phyloP scores from a whole-genome alignment of 2,888 invertebrate species.

The Halictus ligatus region DNA sequence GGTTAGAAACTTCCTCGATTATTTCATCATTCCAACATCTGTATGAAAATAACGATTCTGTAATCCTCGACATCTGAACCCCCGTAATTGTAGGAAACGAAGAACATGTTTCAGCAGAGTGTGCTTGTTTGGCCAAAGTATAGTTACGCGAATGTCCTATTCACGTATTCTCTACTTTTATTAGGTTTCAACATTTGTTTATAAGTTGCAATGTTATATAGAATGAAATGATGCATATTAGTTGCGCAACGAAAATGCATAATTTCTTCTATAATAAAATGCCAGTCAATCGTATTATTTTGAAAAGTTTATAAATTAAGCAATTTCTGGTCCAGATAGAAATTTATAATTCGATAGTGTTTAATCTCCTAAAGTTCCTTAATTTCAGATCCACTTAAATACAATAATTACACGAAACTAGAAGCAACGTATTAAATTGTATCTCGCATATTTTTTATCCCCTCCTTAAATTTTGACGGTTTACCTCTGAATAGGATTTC shows the following conservation, averaged over 20 bases:
- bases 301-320: background rate
- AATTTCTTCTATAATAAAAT: background rate
- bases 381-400: background rate
- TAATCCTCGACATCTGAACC: background rate
- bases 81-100: background rate
- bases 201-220: background rate
- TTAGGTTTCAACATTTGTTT: background rate
- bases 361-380: background rate
- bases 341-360: background rate
- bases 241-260: background rate
- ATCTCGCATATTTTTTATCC: background rate
- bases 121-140: background rate
- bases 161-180: background rate
- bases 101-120: background rate
- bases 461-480: background rate
- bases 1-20: slow-evolving; percentile 19
- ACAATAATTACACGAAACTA: slow-evolving; percentile 6
- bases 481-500: background rate
- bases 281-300: background rate
- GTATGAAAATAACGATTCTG: background rate
- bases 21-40: slow-evolving; percentile 15
- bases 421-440: background rate
- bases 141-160: background rate
- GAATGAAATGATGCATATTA: background rate
- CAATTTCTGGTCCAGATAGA: background rate